Evolutionary conservation across 1,140 invertebrate genomes (phyloP), one percentile per base, ranked within the genome.

Genomic region (Saxidomus purpurata): DNA sequence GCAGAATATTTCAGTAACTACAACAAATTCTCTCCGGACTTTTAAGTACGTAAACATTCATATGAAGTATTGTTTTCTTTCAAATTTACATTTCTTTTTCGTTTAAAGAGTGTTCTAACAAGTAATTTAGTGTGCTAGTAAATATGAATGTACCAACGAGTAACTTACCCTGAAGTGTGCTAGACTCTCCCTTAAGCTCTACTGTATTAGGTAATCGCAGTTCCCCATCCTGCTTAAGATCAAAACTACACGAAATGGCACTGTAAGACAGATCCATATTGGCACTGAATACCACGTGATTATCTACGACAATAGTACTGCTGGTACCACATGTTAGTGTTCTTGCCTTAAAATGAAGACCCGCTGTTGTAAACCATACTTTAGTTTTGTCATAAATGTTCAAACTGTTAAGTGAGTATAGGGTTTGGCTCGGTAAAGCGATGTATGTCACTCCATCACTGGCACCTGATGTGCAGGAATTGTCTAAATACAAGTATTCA

Each of bases 131-230:
- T 59, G 1, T 63, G 15, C 1, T 1, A 28, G 15, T 28, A 63
- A 38, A 4, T 38, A 38, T 19, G 9, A n/a, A 22, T 71, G 25
- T 28, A 55, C 4, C 52, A 71, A 67, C 15, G 1, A 38, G 67
- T 38, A 38, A n/a, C 85, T 69, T 88, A 94, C 94, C 94, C 83
- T 91, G 90, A 55, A 94, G 92, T 52, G 86, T 82, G 82, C 93
- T 94, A 11, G 89, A 77, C 59, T 90, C 87, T 76, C 93, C 94
- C 9, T 91, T 86, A 4, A 94, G 83, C 71, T 93, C 92, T n/a
- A 93, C 91, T 28, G 81, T 89, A 19, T 92, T 90, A 19, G 94
- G 94, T 61, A 94, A 81, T 22, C 92, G 79, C 0, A 92, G 80
- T 55, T 94, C 94, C 43, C 90, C 94, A 31, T 87, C 31, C 63